A percentile compares a stretch with the other conserved stretches of the same genome.
Evolutionary conservation across 2,113 vertebrate species (phyloP).

Genomic region (Urocolius indicus): DNA sequence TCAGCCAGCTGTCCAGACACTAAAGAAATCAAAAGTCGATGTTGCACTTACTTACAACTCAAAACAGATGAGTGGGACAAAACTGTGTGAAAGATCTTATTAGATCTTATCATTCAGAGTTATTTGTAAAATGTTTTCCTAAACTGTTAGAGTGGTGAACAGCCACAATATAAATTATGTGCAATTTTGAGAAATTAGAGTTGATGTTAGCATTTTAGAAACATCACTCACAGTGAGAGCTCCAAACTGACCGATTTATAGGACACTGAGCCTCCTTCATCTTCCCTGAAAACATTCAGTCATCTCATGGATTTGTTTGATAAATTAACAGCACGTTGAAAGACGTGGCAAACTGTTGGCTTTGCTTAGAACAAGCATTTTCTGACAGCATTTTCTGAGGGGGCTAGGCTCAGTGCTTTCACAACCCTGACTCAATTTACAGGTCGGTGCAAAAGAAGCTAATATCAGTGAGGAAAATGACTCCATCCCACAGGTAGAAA

Average conservation of each 20-base stretch:
- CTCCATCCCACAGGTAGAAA: background rate
- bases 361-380: background rate
- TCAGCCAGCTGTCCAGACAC: conserved; percentile 45
- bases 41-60: conserved; percentile 57
- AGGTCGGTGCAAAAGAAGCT: background rate
- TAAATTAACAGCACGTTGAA: background rate
- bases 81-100: conserved; percentile 46
- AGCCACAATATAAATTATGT: conserved; percentile 57
- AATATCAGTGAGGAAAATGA: background rate
- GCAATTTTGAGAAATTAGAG: conserved; percentile 67
- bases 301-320: conserved; percentile 20
- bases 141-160: conserved; percentile 9
- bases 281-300: conserved; percentile 38
- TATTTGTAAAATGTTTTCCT: conserved; percentile 53
- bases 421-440: background rate
- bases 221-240: conserved; percentile 36
- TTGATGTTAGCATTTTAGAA: conserved; percentile 57
- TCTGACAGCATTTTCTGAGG: background rate
- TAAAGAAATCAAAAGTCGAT: conserved; percentile 51
- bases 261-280: conserved; percentile 19
- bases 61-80: conserved; percentile 51
- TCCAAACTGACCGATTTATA: conserved; percentile 28
- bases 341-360: background rate
- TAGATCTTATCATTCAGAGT: conserved; percentile 43
- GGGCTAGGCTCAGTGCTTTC: background rate